These are phyloP conservation scores for Meghimatium bilineatum DNA, from an alignment of 2,888 invertebrate species.

Conservation along the genomic window DNA sequence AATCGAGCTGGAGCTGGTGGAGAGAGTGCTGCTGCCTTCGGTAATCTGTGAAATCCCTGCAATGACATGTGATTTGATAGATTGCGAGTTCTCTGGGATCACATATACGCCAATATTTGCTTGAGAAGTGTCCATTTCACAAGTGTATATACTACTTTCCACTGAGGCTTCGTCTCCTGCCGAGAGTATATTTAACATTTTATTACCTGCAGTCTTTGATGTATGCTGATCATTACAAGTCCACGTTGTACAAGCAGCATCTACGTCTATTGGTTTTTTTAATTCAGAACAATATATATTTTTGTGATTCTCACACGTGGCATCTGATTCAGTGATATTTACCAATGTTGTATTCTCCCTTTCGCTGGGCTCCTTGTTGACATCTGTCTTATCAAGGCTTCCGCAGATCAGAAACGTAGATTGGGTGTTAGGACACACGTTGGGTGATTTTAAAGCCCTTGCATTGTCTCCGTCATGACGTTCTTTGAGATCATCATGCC, in stretches of 20 bases:
- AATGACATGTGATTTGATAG: too few relatives aligned
- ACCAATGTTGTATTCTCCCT: not conserved
- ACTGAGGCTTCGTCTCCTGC: not conserved
- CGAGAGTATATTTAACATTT: not conserved
- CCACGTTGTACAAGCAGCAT: not conserved
- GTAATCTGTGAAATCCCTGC: not conserved
- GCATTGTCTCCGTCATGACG: not conserved
- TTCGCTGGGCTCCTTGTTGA: not conserved
- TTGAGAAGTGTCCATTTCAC: too few relatives aligned
- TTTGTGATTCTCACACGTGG: not conserved
- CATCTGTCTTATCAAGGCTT: not conserved
- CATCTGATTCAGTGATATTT: not conserved
- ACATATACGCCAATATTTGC: too few relatives aligned
- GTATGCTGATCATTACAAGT: not conserved
- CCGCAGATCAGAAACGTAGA: not conserved
- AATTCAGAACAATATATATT: not conserved
- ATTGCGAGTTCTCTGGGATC: too few relatives aligned
- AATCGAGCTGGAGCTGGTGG: constrained; percentile 39
- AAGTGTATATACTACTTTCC: not conserved
- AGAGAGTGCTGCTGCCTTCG: not conserved
- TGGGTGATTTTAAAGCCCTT: not conserved
- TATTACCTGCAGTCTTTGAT: not conserved
- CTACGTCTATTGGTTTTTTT: not conserved
- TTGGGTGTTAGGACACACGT: not conserved
- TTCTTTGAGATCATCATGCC: not conserved